phyloP scores from a whole-genome alignment of 2,888 invertebrate genomes.

The Standfussiana lucernea region DNA sequence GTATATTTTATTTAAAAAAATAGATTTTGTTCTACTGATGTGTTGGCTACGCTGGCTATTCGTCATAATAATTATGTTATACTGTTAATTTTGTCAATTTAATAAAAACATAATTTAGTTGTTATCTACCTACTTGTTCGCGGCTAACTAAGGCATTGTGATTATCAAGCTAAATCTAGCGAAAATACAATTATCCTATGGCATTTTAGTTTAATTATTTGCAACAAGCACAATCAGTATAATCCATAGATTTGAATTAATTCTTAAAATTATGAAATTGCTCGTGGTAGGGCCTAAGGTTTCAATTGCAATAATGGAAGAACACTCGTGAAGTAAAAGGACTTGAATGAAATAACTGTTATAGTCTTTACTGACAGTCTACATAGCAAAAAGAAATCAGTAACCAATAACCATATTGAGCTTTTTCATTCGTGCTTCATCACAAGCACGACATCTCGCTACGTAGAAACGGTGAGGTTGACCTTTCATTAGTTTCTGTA shows the following conservation, averaged over 20 bases:
- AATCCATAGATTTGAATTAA: too few relatives aligned
- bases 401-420: constrained; percentile 42
- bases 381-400: constrained; percentile 16
- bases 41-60: not conserved
- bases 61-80: not conserved
- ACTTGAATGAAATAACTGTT: not conserved
- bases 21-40: not conserved
- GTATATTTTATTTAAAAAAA: not conserved
- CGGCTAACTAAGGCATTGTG: not conserved
- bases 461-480: constrained; percentile 19
- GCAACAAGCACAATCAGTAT: too few relatives aligned
- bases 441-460: constrained; percentile 27
- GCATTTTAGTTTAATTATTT: too few relatives aligned
- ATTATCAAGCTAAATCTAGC: constrained; percentile 5
- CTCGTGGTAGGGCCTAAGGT: too few relatives aligned
- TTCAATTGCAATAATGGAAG: not conserved
- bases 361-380: not conserved
- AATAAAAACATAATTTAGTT: not conserved
- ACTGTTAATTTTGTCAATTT: not conserved
- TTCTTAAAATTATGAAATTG: too few relatives aligned
- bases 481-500: constrained; percentile 38
- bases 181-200: too few relatives aligned
- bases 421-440: constrained; percentile 13
- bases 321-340: not conserved
- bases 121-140: not conserved